Conservation (phyloP, 2,888 invertebrate genomes). For the Pachydiplax longipennis region DNA sequence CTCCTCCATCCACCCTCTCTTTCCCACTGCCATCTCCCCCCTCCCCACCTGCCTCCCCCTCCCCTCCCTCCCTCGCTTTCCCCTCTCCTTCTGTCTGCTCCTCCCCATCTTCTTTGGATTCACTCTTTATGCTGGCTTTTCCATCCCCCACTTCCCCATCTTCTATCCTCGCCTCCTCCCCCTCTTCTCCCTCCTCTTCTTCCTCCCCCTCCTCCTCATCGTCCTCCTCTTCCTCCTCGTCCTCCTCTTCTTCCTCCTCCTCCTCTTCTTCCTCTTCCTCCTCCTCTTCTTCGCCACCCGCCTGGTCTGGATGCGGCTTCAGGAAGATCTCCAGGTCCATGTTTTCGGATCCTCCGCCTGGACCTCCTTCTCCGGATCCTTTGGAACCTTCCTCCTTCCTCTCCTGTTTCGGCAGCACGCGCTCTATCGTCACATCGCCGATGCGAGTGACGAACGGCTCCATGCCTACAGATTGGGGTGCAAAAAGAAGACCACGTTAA, state of each 20-base stretch:
- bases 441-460: conserved; percentile 66
- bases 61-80: conserved; percentile 1
- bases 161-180: not conserved
- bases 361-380: conserved; percentile 44
- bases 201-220: conserved; percentile 47
- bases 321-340: conserved; percentile 45
- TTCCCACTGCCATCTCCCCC: conserved; percentile 49
- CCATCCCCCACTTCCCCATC: not conserved
- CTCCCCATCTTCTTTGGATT: conserved; percentile 44
- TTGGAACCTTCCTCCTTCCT: conserved; percentile 45
- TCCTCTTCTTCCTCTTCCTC: conserved; percentile 50
- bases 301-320: conserved; percentile 42
- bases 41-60: conserved; percentile 47
- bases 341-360: conserved; percentile 46
- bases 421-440: conserved; percentile 69
- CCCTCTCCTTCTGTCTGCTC: conserved; percentile 16
- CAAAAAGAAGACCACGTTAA: not conserved
- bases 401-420: conserved; percentile 57
- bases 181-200: conserved; percentile 38
- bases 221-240: conserved; percentile 48
- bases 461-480: conserved; percentile 55
- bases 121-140: not conserved
- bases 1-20: conserved; percentile 48
- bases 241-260: conserved; percentile 50
- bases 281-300: conserved; percentile 48